phyloP scores from a whole-genome alignment of 2,113 vertebrate genomes.

The Circaetus gallicus region DNA sequence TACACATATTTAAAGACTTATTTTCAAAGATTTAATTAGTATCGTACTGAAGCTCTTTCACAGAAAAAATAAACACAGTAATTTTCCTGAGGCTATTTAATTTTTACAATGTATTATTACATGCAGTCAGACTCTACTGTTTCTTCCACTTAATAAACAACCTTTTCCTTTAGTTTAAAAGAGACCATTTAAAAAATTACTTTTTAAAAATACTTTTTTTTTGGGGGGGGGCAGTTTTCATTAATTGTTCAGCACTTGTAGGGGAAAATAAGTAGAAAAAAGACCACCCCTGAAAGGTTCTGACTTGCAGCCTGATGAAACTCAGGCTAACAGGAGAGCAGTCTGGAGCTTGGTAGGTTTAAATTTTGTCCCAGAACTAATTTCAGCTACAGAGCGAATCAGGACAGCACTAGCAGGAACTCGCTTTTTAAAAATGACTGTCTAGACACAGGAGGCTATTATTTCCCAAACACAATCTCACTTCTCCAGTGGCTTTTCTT shows the following conservation, averaged over 20 bases:
- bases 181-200: not conserved
- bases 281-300: not conserved
- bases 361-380: not conserved
- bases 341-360: not conserved
- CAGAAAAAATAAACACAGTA: not conserved
- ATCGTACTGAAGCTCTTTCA: not conserved
- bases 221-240: rapidly evolving
- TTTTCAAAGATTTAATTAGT: not conserved
- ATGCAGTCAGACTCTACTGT: not conserved
- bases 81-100: not conserved
- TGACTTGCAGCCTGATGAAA: not conserved
- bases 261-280: not conserved
- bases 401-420: not conserved
- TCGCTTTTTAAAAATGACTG: not conserved
- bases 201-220: not conserved
- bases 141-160: not conserved
- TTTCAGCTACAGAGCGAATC: not conserved
- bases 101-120: not conserved
- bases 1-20: not conserved
- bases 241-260: not conserved
- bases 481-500: not conserved
- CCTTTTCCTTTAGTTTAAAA: not conserved
- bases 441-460: not conserved
- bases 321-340: not conserved
- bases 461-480: not conserved